Conservation (phyloP, 2,113 vertebrate genomes). For the Halichoerus grypus region DNA sequence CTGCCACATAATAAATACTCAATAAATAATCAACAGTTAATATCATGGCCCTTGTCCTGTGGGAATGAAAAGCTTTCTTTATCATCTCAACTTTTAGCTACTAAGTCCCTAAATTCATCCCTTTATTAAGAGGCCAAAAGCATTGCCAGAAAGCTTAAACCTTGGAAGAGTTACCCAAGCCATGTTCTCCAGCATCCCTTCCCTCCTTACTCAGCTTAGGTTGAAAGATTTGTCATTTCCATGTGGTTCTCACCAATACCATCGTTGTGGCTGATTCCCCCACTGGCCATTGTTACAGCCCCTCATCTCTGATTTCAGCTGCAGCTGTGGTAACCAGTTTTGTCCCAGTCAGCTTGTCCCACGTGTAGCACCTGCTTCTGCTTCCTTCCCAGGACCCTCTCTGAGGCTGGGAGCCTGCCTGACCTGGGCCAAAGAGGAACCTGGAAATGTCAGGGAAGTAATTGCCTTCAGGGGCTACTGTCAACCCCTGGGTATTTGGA, state of each 20-base stretch:
- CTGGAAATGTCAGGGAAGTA: neutral
- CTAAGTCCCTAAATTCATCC: neutral
- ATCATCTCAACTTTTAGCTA: constrained; percentile 15
- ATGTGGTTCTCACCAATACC: neutral
- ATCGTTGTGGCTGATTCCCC: neutral
- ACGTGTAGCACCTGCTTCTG: neutral
- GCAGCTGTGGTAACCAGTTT: neutral
- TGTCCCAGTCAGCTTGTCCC: neutral
- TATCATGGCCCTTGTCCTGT: neutral
- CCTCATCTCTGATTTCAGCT: constrained; percentile 32
- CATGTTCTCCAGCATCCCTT: neutral
- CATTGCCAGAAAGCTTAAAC: neutral
- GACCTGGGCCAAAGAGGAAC: neutral
- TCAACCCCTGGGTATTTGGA: neutral
- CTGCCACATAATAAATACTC: neutral
- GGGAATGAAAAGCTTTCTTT: neutral
- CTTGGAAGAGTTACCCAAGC: neutral
- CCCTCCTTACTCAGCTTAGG: neutral
- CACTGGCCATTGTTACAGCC: neutral
- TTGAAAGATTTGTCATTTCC: neutral
- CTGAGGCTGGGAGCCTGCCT: neutral
- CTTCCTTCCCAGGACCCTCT: neutral
- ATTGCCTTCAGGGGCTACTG: neutral
- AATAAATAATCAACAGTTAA: neutral
- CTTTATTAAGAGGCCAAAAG: constrained; percentile 19